These are phyloP conservation scores for Cryptocephalus primarius DNA, from an alignment of 2,888 invertebrate species.

Conservation along the genomic window DNA sequence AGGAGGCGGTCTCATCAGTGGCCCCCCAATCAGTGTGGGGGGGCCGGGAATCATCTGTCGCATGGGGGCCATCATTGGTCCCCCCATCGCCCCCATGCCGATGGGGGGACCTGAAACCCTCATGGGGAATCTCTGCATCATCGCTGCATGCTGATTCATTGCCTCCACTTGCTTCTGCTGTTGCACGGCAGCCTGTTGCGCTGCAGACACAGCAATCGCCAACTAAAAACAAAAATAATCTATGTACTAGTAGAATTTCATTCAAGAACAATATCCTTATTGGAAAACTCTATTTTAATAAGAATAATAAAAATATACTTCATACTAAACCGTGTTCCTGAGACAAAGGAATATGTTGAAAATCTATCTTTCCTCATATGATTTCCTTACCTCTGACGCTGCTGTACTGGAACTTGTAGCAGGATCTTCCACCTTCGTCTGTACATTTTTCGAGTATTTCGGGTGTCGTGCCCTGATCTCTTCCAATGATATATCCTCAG, in stretches of 20 bases:
- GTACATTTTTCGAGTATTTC: slow-evolving; percentile 44
- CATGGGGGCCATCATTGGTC: slow-evolving; percentile 42
- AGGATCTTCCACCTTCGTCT: slow-evolving; percentile 28
- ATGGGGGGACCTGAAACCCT: slow-evolving; percentile 36
- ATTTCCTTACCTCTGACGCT: slow-evolving; percentile 29
- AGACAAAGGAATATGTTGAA: no score
- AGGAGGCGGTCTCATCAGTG: slow-evolving; percentile 53
- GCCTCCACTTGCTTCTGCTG: slow-evolving; percentile 36
- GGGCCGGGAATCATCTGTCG: slow-evolving; percentile 33
- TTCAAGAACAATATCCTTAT: no score
- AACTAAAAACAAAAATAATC: slow-evolving; percentile 18
- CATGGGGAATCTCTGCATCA: slow-evolving; percentile 39
- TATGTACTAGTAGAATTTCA: no score
- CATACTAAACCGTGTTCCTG: no score
- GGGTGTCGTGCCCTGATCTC: slow-evolving; percentile 63
- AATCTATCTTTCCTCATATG: no score
- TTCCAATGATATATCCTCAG: slow-evolving; percentile 84
- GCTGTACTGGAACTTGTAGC: slow-evolving; percentile 26
- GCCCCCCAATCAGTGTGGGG: slow-evolving; percentile 44
- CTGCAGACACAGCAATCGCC: slow-evolving; percentile 39
- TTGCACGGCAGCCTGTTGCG: slow-evolving; percentile 39
- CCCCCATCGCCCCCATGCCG: slow-evolving; percentile 41
- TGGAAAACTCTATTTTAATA: no score
- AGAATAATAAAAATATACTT: no score
- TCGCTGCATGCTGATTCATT: slow-evolving; percentile 32